These are phyloP conservation scores for Drosophila serrata DNA, from an alignment of 1,140 invertebrate species.

Conservation along the genomic window DNA sequence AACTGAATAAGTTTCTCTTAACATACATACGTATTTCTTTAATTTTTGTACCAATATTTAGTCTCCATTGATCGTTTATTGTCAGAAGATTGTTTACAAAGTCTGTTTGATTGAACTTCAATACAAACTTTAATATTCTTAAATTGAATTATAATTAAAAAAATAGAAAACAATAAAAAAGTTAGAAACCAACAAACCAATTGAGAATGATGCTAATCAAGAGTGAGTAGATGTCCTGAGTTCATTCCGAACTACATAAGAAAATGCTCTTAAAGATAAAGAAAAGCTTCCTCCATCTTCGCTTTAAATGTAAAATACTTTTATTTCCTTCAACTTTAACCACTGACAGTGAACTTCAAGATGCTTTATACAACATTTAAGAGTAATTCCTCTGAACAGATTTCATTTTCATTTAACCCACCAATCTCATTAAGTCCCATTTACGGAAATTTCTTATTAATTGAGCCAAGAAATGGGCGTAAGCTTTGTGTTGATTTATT, in stretches of 20 bases:
- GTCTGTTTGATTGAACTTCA: too few species aligned
- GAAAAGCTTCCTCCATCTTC: neutral
- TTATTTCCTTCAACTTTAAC: neutral
- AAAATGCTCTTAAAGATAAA: neutral
- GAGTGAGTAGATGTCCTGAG: neutral
- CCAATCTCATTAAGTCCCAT: constrained; percentile 20
- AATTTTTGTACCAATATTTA: neutral
- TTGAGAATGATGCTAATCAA: neutral
- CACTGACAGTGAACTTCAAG: neutral
- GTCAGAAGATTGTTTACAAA: too few species aligned
- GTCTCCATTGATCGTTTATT: too few species aligned
- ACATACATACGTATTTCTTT: too few species aligned
- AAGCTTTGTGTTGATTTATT: constrained; percentile 55
- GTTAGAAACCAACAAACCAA: neutral
- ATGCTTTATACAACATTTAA: neutral
- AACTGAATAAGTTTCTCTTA: too few species aligned
- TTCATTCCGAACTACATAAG: neutral
- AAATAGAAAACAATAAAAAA: too few species aligned
- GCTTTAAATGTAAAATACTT: neutral
- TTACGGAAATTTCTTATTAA: constrained; percentile 42
- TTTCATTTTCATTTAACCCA: constrained; percentile 15
- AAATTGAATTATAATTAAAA: too few species aligned
- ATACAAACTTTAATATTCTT: too few species aligned
- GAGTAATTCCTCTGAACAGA: constrained; percentile 1
- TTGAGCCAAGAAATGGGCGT: constrained; percentile 21